Base-by-base conservation (phyloP, 2,888 invertebrate species). In the Hylaea fasciaria region DNA sequence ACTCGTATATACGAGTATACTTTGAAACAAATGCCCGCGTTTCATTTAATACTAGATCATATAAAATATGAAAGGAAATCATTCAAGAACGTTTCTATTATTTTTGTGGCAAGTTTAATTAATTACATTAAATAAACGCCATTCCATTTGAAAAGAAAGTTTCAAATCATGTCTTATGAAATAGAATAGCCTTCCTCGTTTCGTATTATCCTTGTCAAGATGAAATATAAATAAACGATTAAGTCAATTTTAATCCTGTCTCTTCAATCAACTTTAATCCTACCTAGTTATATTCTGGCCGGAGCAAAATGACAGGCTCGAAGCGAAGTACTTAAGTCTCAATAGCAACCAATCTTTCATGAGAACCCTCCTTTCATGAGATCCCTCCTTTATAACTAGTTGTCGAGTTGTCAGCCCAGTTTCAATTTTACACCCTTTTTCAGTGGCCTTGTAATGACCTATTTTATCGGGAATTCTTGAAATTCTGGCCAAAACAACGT, bases 371-470 rank as follows among this genome's bases (percentile, higher is more conserved):
- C 37, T 28, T 52, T 52, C n/a, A n/a, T 5, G 14, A 40, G 51
- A 46, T 22, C 46, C 46, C 35, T 16, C 43, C 37, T 28, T 52
- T 52, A 45, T 45, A 52, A 14, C 32, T 16, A 52, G 46, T n/a
- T 10, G 13, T 28, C 13, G 14, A 57, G 41, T 43, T 57, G 43
- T 37, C 46, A 32, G 52, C 14, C 16, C 22, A 11, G 8, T 45
- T 57, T 57, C 22, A 32, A 50, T 51, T 50, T 49, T 44, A 46
- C 17, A 41, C 22, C 13, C 14, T 32, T 28, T 51, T 57, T 47
- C 46, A 32, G 35, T 10, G 22, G 57, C 32, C 40, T 40, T 51
- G 39, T 51, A 32, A 51, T 46, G 46, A 51, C 46, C 45, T 51
- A 53, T 51, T 32, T 57, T 14, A 44, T 40, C 14, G 11, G 14